These are phyloP conservation scores for Pomacea maculata DNA, from an alignment of 1,140 invertebrate genomes.

Conservation along the genomic window DNA sequence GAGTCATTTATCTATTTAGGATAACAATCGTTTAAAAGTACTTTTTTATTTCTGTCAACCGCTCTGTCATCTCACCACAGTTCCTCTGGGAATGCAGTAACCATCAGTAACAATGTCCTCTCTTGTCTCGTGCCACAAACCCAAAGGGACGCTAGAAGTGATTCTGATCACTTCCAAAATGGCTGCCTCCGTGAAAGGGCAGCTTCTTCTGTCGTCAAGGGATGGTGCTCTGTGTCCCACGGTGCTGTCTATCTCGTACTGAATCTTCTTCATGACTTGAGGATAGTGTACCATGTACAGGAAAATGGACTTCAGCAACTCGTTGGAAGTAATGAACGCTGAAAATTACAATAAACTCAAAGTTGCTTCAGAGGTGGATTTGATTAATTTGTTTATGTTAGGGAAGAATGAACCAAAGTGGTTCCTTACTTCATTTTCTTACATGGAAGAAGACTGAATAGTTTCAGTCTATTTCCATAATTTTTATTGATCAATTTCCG, in stretches of 20 bases:
- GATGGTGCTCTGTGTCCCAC: constrained; percentile 20
- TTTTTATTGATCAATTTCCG: too few species aligned
- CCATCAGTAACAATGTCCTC: not conserved
- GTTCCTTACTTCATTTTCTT: too few species aligned
- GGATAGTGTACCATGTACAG: constrained; percentile 57
- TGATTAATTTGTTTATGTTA: too few species aligned
- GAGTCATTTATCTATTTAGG: too few species aligned
- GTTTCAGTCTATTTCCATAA: too few species aligned
- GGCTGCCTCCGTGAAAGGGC: constrained; percentile 52
- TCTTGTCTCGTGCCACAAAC: constrained; percentile 23
- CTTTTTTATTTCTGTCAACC: too few species aligned
- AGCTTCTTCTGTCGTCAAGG: constrained; percentile 23
- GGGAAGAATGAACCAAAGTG: too few species aligned
- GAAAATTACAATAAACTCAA: not conserved
- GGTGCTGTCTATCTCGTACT: constrained; percentile 31
- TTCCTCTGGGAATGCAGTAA: constrained; percentile 10
- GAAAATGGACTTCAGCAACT: constrained; percentile 34
- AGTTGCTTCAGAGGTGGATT: too few species aligned
- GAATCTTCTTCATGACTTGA: constrained; percentile 47
- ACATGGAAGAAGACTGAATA: too few species aligned
- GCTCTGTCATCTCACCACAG: not conserved
- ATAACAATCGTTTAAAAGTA: too few species aligned
- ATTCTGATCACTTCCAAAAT: constrained; percentile 45
- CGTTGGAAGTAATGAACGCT: constrained; percentile 28
- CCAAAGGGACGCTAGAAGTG: constrained; percentile 59